Evolutionary conservation across 2,797 vertebrate genomes (phyloP).

Genomic region (Rhadinocentrus ornatus): DNA sequence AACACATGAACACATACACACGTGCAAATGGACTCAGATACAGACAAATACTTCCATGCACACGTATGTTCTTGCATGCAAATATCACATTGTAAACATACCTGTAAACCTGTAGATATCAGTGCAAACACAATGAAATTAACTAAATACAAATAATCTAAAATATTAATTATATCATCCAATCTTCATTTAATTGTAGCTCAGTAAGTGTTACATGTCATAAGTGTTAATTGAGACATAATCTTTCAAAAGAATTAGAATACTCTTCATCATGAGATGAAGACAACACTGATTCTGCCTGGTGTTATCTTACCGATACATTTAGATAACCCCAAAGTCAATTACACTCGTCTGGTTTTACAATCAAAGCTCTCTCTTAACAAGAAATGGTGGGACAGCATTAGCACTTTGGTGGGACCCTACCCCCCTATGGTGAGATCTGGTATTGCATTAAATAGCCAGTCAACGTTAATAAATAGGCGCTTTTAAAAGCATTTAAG

Average conservation of each 20-base stretch:
- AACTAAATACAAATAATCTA: constrained; percentile 41
- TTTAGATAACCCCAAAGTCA: constrained; percentile 49
- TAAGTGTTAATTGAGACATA: not conserved
- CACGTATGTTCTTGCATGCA: constrained; percentile 31
- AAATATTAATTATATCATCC: constrained; percentile 27
- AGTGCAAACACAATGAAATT: constrained; percentile 50
- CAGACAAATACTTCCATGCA: constrained; percentile 15
- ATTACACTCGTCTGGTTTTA: constrained; percentile 58
- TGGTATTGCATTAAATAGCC: constrained; percentile 69
- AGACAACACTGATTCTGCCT: constrained; percentile 26
- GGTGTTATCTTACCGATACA: constrained; percentile 48
- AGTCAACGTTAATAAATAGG: constrained; percentile 1
- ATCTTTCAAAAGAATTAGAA: constrained; percentile 1
- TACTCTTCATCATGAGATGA: constrained; percentile 17
- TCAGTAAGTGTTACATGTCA: not conserved
- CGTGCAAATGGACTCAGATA: constrained; percentile 26
- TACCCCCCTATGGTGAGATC: constrained; percentile 75
- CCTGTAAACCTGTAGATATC: constrained; percentile 33
- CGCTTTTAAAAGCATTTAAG: constrained; percentile 10
- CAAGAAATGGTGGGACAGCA: constrained; percentile 54
- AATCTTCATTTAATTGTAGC: constrained; percentile 36
- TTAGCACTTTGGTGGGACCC: constrained; percentile 77
- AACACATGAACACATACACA: constrained; percentile 43
- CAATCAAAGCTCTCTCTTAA: constrained; percentile 51
- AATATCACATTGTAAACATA: constrained; percentile 13